Percentiles rank a stretch among this genome's conserved stretches.
Evolutionary conservation across 2,888 invertebrate genomes (phyloP).

Genomic region (Nasonovia ribisnigri): DNA sequence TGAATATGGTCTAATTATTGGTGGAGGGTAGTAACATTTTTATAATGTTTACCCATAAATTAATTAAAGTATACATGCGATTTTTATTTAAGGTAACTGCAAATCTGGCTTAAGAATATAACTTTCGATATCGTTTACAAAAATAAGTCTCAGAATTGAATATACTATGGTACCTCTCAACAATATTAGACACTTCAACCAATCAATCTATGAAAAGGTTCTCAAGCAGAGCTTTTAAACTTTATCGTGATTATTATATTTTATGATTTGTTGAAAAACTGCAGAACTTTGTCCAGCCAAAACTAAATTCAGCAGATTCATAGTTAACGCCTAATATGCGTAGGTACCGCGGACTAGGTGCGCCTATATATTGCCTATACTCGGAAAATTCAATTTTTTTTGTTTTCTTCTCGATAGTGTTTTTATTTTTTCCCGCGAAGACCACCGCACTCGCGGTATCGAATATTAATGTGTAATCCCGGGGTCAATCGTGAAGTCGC

Average conservation of each 20-base stretch:
- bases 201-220: neutral
- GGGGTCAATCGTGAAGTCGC: neutral
- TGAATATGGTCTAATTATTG: neutral
- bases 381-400: neutral
- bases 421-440: neutral
- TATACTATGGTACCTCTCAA: neutral
- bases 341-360: too few relatives aligned
- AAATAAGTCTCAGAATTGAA: neutral
- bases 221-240: neutral
- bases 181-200: neutral
- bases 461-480: neutral
- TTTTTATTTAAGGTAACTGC: neutral
- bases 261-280: neutral
- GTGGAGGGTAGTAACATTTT: neutral
- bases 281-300: neutral
- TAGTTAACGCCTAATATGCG: neutral
- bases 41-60: neutral
- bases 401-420: neutral
- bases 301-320: neutral
- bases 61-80: neutral
- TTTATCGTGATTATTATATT: neutral
- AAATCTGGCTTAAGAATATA: neutral
- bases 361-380: neutral
- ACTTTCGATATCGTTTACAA: neutral
- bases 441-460: neutral